Percentiles rank a stretch among this genome's conserved stretches.
phyloP scores from a whole-genome alignment of 2,888 invertebrate genomes.

The Calameuta pallipes region DNA sequence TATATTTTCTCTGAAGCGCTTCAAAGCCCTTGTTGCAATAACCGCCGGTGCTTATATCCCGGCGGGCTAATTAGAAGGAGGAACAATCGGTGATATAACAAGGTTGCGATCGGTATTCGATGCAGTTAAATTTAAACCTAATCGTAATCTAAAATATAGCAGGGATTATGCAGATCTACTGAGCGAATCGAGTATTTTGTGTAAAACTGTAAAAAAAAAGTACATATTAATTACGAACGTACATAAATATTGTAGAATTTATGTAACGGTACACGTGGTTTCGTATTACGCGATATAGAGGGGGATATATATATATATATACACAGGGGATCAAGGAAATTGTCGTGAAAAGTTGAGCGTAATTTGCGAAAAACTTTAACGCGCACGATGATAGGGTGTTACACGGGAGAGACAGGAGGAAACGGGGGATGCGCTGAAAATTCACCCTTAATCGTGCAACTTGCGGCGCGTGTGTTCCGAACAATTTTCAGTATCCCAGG shows the following conservation, averaged over 20 bases:
- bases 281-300: background rate
- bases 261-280: background rate
- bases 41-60: background rate
- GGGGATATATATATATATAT: too few relatives aligned
- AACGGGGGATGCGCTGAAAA: conserved; percentile 15
- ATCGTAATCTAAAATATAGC: background rate
- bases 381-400: background rate
- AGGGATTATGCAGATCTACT: background rate
- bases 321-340: background rate
- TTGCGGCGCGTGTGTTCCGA: conserved; percentile 47
- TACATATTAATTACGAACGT: background rate
- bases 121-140: background rate
- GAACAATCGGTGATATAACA: background rate
- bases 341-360: background rate
- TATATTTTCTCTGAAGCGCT: background rate
- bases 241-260: background rate
- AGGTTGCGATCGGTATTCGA: background rate
- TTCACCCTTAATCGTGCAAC: conserved; percentile 37
- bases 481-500: conserved; percentile 49
- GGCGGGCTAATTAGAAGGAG: background rate
- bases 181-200: background rate
- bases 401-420: background rate
- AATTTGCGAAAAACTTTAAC: background rate
- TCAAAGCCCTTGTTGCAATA: background rate
- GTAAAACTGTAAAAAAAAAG: background rate